Evolutionary conservation across 2,113 vertebrate species (phyloP), one percentile per base, ranked within the genome.

Genomic region (Labeo catla): DNA sequence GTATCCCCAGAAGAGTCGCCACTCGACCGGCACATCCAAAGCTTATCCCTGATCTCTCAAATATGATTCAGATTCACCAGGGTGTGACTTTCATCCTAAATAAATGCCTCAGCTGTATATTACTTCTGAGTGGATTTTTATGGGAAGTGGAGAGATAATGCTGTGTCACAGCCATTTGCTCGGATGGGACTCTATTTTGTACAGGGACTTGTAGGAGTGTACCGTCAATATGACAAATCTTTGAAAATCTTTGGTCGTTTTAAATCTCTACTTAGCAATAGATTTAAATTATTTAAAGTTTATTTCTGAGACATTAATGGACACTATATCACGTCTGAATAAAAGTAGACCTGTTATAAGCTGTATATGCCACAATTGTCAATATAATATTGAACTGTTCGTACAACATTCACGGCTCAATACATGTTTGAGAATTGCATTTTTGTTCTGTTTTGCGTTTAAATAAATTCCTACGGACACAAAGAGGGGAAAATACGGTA

Each of bases 71-170:
- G 87, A 86, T 72, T 88, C 63, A 85, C 85, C 61, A 10, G 77
- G 21, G 85, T 90, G 59, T 86, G 83, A 76, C 83, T 85, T 11
- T 86, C 59, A 74, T 66, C 84, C 68, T 86, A 87, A 85, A 91
- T 88, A 50, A 87, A 91, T 82, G 54, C 52, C 45, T n/a, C 21
- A 86, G 68, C 80, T 84, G n/a, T 88, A 68, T 76, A 87, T 86
- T 86, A 36, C 86, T 57, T 72, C 39, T 43, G 65, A 45, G 49
- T 15, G 47, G 57, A 82, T 54, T 73, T 84, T 88, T 81, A 84
- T 49, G 85, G 43, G 86, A 80, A 84, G 77, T 66, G 79, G 23
- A 84, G 84, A 76, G 79, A 84, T 87, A 84, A 87, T 84, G 54
- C 77, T 81, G 70, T 84, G 57, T 86, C 76, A 72, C 80, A 83